Evolutionary conservation across 2,888 invertebrate genomes (phyloP).

Genomic region (Tiliacea aurago): DNA sequence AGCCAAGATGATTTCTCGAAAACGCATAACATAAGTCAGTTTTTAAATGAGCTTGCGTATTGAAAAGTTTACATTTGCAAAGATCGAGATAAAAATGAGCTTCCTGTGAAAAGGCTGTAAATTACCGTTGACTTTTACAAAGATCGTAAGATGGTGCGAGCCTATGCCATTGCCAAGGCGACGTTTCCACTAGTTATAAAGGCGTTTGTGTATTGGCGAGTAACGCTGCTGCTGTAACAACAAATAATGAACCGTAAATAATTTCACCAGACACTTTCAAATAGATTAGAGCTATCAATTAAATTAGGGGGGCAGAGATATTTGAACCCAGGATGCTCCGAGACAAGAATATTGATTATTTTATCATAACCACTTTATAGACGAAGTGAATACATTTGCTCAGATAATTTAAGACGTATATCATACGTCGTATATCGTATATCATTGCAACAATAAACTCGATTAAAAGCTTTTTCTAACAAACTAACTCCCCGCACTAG

Average conservation of each 20-base stretch:
- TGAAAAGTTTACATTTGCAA: not conserved
- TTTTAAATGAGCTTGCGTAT: conserved; percentile 18
- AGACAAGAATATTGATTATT: not conserved
- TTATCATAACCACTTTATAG: not conserved
- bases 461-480: conserved; percentile 13
- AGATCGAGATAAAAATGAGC: conserved; percentile 40
- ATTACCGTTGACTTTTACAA: conserved; percentile 54
- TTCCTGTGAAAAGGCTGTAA: conserved; percentile 35
- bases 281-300: not conserved
- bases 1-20: conserved; percentile 4
- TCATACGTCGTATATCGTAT: too few relatives aligned
- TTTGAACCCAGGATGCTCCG: not conserved
- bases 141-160: conserved; percentile 36
- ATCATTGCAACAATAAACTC: conserved; percentile 2
- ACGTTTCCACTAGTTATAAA: conserved; percentile 37
- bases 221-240: not conserved
- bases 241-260: not conserved
- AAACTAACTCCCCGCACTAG: conserved; percentile 4
- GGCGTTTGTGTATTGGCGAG: conserved; percentile 28
- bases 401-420: not conserved
- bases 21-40: conserved; percentile 27
- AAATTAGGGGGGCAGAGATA: not conserved
- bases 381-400: not conserved
- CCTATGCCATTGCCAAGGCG: conserved; percentile 65
- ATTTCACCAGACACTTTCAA: not conserved